Conservation (phyloP, 1,140 invertebrate genomes). For the Drosophila repleta region DNA sequence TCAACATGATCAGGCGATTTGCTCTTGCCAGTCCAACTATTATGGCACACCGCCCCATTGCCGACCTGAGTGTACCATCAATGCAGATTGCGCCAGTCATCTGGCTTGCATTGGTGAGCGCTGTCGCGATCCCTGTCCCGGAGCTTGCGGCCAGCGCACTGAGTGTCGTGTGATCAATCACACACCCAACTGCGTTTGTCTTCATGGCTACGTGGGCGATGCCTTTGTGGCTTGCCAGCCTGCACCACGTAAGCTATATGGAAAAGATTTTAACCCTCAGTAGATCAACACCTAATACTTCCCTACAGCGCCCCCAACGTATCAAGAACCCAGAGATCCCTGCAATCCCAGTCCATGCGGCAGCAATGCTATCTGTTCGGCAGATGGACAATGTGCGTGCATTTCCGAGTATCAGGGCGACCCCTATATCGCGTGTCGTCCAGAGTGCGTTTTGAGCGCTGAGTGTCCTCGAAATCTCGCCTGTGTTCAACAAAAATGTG, state of each 20-base stretch:
- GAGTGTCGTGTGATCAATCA: slow-evolving; percentile 93
- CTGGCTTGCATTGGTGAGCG: slow-evolving; percentile 88
- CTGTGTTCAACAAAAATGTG: slow-evolving; percentile 89
- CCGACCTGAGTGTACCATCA: slow-evolving; percentile 90
- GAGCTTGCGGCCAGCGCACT: slow-evolving; percentile 92
- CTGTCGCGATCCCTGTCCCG: slow-evolving; percentile 90
- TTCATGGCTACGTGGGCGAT: slow-evolving; percentile 90
- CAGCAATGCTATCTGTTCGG: slow-evolving; percentile 88
- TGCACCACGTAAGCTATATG: slow-evolving; percentile 73
- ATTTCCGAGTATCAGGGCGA: slow-evolving; percentile 87
- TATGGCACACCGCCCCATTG: slow-evolving; percentile 91
- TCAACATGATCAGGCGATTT: slow-evolving; percentile 88
- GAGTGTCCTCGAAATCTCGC: slow-evolving; percentile 90
- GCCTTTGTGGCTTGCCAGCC: slow-evolving; percentile 89
- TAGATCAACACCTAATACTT: slow-evolving; percentile 52
- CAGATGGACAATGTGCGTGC: slow-evolving; percentile 89
- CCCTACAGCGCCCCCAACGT: slow-evolving; percentile 44
- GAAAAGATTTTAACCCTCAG: neutral
- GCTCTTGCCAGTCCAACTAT: slow-evolving; percentile 90
- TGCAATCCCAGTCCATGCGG: slow-evolving; percentile 80
- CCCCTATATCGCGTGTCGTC: slow-evolving; percentile 89
- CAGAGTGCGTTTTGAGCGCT: slow-evolving; percentile 92
- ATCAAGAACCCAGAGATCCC: slow-evolving; percentile 86
- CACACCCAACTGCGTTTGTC: slow-evolving; percentile 91
- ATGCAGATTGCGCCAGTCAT: slow-evolving; percentile 89